A percentile compares a stretch with the other conserved stretches of the same genome.
Conservation (phyloP, 37 sponge, comb jelly and placozoan species). For the Mnemiopsis leidyi region DNA sequence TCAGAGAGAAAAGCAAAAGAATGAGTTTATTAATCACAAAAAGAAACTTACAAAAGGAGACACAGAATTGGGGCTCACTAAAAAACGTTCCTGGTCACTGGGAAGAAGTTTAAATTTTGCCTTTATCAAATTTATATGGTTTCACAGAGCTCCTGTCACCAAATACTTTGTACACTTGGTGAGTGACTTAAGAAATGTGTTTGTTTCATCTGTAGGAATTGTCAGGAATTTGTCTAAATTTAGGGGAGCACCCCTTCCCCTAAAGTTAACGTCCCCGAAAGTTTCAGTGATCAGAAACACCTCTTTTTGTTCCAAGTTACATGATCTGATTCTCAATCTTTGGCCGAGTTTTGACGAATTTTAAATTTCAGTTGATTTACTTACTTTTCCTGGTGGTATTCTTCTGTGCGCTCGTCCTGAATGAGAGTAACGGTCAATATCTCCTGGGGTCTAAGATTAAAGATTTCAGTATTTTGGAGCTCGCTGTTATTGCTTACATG, state of each 20-base stretch:
- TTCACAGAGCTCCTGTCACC: not conserved
- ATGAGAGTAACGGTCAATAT: not conserved
- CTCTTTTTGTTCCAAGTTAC: too few relatives aligned
- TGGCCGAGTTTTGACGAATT: too few relatives aligned
- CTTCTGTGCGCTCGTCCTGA: not conserved
- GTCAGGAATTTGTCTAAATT: too few relatives aligned
- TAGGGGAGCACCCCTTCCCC: too few relatives aligned
- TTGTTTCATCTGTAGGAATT: not conserved
- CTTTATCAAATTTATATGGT: not conserved
- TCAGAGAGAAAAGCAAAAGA: not conserved
- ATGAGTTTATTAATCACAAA: not conserved
- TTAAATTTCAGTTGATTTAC: not conserved
- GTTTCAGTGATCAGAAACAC: too few relatives aligned
- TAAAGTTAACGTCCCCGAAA: too few relatives aligned
- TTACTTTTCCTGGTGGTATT: not conserved
- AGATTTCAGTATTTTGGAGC: not conserved
- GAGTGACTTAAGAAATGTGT: not conserved
- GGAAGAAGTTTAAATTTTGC: not conserved
- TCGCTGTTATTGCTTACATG: not conserved
- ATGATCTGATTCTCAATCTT: too few relatives aligned
- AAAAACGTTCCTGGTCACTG: not conserved
- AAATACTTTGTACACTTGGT: not conserved
- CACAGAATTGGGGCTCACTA: not conserved
- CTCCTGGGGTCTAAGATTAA: not conserved
- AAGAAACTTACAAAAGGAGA: not conserved